phyloP scores from a whole-genome alignment of 2,113 vertebrate species.

The Willisornis vidua region DNA sequence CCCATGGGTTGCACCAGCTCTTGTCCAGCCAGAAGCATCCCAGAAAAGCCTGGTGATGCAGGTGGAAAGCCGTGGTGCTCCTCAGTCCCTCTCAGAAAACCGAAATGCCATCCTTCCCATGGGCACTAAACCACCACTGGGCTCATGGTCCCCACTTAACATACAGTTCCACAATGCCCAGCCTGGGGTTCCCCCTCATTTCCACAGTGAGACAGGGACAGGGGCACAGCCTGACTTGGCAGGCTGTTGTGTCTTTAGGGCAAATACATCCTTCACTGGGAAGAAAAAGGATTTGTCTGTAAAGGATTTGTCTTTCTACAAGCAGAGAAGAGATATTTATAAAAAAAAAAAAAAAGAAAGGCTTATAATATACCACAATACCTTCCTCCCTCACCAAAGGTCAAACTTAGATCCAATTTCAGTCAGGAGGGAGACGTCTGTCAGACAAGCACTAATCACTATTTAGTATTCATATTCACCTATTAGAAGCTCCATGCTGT shows the following conservation, averaged over 20 bases:
- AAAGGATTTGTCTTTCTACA: conserved; percentile 9
- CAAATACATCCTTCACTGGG: not conserved
- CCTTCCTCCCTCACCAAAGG: conserved; percentile 64
- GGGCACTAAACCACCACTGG: not conserved
- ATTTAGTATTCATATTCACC: conserved; percentile 77
- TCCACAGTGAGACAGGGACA: not conserved
- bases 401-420: conserved; percentile 72
- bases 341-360: not conserved
- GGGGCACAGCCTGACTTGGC: not conserved
- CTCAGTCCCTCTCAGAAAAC: not conserved
- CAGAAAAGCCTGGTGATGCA: not conserved
- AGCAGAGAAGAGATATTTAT: not conserved
- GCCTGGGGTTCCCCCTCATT: not conserved
- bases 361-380: conserved; percentile 49
- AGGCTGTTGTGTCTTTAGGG: not conserved
- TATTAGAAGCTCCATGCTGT: conserved; percentile 73
- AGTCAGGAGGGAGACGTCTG: conserved; percentile 73
- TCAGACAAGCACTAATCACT: conserved; percentile 76
- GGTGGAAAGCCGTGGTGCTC: not conserved
- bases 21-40: not conserved
- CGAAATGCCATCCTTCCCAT: not conserved
- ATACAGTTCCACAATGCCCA: not conserved
- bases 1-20: accelerated
- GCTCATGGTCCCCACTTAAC: accelerated
- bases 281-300: not conserved